phyloP scores from a whole-genome alignment of 2,797 vertebrate genomes.

The Sitta carolinensis region DNA sequence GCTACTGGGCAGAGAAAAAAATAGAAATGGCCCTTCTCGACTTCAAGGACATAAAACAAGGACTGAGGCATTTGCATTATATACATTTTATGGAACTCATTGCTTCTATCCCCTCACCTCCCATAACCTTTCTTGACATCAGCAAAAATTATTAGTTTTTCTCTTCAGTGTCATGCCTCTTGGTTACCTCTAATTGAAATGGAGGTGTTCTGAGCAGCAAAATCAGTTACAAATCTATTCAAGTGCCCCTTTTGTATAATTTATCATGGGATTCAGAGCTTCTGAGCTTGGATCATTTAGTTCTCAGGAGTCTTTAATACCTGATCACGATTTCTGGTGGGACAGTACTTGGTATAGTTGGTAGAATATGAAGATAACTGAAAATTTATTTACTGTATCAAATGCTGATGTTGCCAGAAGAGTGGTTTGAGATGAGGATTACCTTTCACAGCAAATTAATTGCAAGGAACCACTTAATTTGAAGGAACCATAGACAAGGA shows the following conservation, averaged over 20 bases:
- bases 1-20: neutral
- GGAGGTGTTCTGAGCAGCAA: constrained; percentile 65
- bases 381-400: constrained; percentile 78
- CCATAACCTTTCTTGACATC: constrained; percentile 64
- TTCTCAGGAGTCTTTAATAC: constrained; percentile 71
- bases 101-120: constrained; percentile 48
- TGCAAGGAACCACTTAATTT: constrained; percentile 73
- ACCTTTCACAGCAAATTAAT: constrained; percentile 77
- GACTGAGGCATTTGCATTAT: neutral
- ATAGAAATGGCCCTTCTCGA: neutral
- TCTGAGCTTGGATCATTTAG: constrained; percentile 74
- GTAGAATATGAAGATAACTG: constrained; percentile 74
- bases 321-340: constrained; percentile 72
- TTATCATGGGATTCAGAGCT: constrained; percentile 69
- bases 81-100: constrained; percentile 20
- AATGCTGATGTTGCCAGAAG: constrained; percentile 74
- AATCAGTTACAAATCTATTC: constrained; percentile 74
- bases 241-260: constrained; percentile 75
- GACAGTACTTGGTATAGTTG: constrained; percentile 68
- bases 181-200: constrained; percentile 76
- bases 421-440: constrained; percentile 72
- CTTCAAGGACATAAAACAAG: neutral
- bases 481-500: constrained; percentile 61
- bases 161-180: constrained; percentile 60
- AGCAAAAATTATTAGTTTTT: constrained; percentile 71